Base-by-base conservation (phyloP, 2,797 vertebrate genomes). In the Novumbra hubbsi region DNA sequence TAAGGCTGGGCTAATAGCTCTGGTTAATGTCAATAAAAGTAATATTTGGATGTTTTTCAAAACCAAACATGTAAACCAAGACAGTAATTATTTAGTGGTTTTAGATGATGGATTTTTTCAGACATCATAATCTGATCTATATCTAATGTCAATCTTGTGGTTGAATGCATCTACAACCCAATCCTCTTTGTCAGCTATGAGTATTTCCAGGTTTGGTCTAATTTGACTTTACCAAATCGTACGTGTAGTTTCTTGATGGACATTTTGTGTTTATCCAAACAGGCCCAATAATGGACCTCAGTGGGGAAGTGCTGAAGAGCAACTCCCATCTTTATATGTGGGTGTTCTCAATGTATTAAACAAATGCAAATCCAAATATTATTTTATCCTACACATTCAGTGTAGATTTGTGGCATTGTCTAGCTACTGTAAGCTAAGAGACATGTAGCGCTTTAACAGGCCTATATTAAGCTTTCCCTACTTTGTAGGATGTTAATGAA, bases 401-500 rank as follows among this genome's bases (percentile, higher is more conserved):
- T 15, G 27, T 15, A 45, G 21, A 49, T 68, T n/a, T 49, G n/a
- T 67, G 41, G 45, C 24, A 21, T 24, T 27, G 21, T 49, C 41
- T 14, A 15, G 9, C 41, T 45, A 48, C 21, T 45, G 55, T 27
- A 60, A 49, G 24, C 41, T 24, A 68, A 5, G 12, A 12, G 38
- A 68, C n/a, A 9, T 24, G 55, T 21, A 48, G n/a, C 17, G 11
- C 21, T 45, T 24, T 14, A 14, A 27, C 41, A 49, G 21, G 41
- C n/a, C 28, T 17, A 65, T 30, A 34, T 30, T 9, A 70, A 45
- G 14, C 27, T 24, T 21, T 45, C 30, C 45, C 38, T 38, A 14
- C 21, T 48, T 48, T 65, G 30, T 4, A 24, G 55, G 32, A 19
- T 67, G 68, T 57, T 60, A 62, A 72, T 72, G 24, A 45, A 57